Base-by-base conservation (phyloP, 2,888 invertebrate species). In the Athetis lepigone region DNA sequence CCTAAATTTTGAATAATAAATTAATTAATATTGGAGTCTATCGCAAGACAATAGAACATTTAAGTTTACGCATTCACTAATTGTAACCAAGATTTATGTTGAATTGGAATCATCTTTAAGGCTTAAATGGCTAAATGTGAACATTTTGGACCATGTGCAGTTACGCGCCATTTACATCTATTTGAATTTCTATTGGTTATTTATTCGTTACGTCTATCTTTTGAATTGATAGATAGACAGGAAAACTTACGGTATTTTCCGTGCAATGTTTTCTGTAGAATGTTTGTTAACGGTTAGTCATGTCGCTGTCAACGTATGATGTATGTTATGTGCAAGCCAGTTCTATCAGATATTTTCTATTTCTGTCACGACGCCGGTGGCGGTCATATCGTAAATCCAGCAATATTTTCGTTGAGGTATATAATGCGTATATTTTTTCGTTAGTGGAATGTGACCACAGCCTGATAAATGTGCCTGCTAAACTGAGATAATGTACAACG, bases 311-410 rank as follows among this genome's bases (percentile, higher is more conserved):
- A 88, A 83, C 84, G 70, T 37, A 85, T 90, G 89, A 90, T 88
- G 84, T 87, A 90, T 86, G 88, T 84, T 86, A 86, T 83, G 86
- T 84, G 85, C 83, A 85, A 84, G 81, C 78, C 79, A 78, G 82
- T 79, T 67, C 83, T 89, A 88, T 90, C 87, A 83, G 84, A 89
- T 87, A 89, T 89, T 91, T 89, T 87, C 90, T 91, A 91, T 91
- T 91, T 91, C 84, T 89, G 90, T 90, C 89, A 89, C 91, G 90
- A 86, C 85, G 89, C 86, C 87, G 88, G 88, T 88, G 90, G 90
- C 84, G 81, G 82, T 78, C 81, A 76, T 70, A 77, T 76, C 71
- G 84, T 86, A 87, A 88, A 90, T 85, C 88, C 85, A 77, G 83
- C 85, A 84, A 88, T 87, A 86, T 87, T 87, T 87, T 88, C 84